Evolutionary conservation across 2,797 vertebrate genomes (phyloP), one percentile per base, ranked within the genome.

Genomic region (Furcifer pardalis): DNA sequence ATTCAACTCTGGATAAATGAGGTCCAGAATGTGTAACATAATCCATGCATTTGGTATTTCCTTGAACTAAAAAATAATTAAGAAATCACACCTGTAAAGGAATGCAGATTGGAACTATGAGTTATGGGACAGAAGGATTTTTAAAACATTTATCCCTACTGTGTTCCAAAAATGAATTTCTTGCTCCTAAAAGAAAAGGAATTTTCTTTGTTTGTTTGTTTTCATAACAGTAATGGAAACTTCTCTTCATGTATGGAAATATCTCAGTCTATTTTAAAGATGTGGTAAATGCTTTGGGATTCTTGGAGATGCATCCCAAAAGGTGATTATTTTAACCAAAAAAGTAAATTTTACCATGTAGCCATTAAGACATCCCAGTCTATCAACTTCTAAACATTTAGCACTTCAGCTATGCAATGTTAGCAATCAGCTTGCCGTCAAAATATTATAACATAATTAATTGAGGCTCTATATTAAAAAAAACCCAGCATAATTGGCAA

Each of bases 391-490:
- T 88, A 77, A 81, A 86, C 83, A 92, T 60, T 90, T 90, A 88
- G 75, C 72, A 91, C 86, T 91, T 77, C 35, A 94, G 89, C 92
- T 93, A 83, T 84, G 82, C 63, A 88, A 84, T 10, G 90, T 69
- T 87, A 92, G 91, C 90, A 90, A 90, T 89, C 89, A 86, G 81
- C 84, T 84, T 88, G 79, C 59, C 75, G 87, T 89, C 90, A 91
- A 91, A 91, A 91, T 91, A 85, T 92, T 90, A 87, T 89, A 89
- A 86, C 72, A 42, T 90, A 92, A 94, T 90, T 91, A 94, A 93
- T 88, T 85, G 88, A 88, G 88, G 85, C 89, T 92, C 90, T 92
- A 91, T 91, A 5, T 88, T n/a, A n/a, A 94, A 89, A 90, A 76
- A 40, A 42, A 62, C 74, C 72, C 79, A 91, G 1, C 5, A 12